Base-by-base conservation (phyloP, 2,888 invertebrate species). In the Meandrusa payeni region DNA sequence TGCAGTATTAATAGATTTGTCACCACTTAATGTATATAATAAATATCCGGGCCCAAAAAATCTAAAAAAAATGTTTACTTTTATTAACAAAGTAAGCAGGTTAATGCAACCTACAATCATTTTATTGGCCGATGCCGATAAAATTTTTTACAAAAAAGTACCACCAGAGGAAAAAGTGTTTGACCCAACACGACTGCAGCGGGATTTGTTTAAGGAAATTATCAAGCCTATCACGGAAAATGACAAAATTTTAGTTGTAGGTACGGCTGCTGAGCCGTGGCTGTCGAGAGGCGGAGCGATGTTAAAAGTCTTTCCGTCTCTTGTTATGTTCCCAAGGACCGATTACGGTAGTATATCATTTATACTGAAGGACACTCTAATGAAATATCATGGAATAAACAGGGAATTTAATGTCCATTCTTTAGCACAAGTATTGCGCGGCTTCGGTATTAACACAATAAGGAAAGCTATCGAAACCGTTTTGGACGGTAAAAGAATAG, bases 1-100 rank as follows among this genome's bases (percentile, higher is more conserved):
- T 34, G 92, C 95, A 2, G 91, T 94, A 26, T 70, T 95, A 6
- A 93, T 96, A 64, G 95, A 96, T 60, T 74, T 96, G 6, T 92
- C 94, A 0, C 92, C 95, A 0, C 76, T 89, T 28, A 91, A 91
- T 52, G 79, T 94, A 3, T 91, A 88, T 7, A 90, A 91, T 31
- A 92, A 93, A 73, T 95, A 93, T 67, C 87, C 89, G 1, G 92
- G 92, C 0, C 90, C 91, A 51, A 91, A 91, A 61, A 92, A 92
- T 1, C 75, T 92, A 41, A 91, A 91, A 57, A 91, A 89, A 71
- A 83, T 96, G 55, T 87, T 93, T 47, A 88, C 90, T 47, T 87
- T 91, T 12, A 79, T 95, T 0, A 89, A 89, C 31, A 95, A 91
- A 87, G 91, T 93, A 57, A 88, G 91, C 12, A 82, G 85, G 48